Base-by-base conservation (phyloP, 1,140 invertebrate genomes). In the Ctenoplectra terminalis region DNA sequence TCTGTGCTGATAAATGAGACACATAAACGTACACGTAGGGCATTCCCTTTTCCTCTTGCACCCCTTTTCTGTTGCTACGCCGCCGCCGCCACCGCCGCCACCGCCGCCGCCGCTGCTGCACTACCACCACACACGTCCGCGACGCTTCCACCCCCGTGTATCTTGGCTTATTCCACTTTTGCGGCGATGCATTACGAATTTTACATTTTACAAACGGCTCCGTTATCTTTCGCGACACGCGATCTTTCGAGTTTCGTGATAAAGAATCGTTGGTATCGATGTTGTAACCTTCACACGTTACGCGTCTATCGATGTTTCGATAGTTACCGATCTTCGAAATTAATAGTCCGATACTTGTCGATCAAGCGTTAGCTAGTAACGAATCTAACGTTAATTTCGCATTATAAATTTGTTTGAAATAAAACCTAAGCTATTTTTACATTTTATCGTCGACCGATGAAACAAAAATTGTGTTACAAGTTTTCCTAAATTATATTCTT, bases 1-100 rank as follows among this genome's bases (percentile, higher is more conserved):
- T 92, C 91, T 91, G 90, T 90, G 90, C 91, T 93, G 92, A 93
- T 92, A 92, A 93, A 93, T 92, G 92, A 91, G 92, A 92, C 89
- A 92, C 93, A 93, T 93, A 93, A 93, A 87, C 90, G 91, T 93
- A 93, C 92, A 92, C 89, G 92, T 80, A 80, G 77, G 85, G 76
- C 84, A 86, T 87, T 86, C 88, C 83, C 89, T 86, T 88, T 82
- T 82, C 85, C 81, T 81, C 69, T 46, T 81, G 61, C 71, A 80
- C 79, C 86, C 71, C 72, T 71, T 84, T 84, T 75, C 72, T 77
- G 72, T 76, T 52, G 66, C 73, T 54, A 64, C 72, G 66, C 67
- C 66, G 66, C 64, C 63, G 78, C 78, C 61, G 61, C 66, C 20
- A 23, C 48, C 69, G 26, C 50, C 20, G 15, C 63, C 7, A 60